Base-by-base conservation (phyloP, 2,888 invertebrate species). In the Amphipyra tragopoginis region DNA sequence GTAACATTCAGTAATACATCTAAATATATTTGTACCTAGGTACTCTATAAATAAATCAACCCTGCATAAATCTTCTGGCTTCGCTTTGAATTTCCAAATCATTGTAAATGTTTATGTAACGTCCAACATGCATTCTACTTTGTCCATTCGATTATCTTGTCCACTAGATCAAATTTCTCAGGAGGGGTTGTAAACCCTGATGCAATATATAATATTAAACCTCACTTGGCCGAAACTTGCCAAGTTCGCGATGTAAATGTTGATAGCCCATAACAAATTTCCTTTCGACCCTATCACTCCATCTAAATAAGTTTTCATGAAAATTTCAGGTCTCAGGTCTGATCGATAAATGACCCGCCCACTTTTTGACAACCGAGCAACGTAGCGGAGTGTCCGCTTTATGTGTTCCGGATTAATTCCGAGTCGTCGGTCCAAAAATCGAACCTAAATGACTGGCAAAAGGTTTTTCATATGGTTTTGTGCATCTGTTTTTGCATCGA, bases 141-240 rank as follows among this genome's bases (percentile, higher is more conserved):
- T 13, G 14, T 33, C 52, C 45, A 55, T 54, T 51, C 13, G 44
- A 52, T 62, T 70, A 57, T 34, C 48, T 75, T n/a, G 50, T 51
- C 42, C 40, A 56, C 40, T 21, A 29, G 15, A 55, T 47, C 45
- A 42, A 59, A 69, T 59, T 55, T 63, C 47, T 53, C 40, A 14
- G n/a, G 11, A 51, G 34, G 14, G 29, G 13, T 60, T 21, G n/a
- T 64, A 74, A 53, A 57, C 49, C 14, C 26, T 53, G 33, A 50
- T 47, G 11, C n/a, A 6, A 43, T 45, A 50, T 49, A 54, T 21
- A 21, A 21, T 21, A 58, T 52, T 55, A 49, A 62, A 74, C 11
- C 39, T 42, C 47, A 21, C 42, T 21, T 38, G 10, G 15, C 29
- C 11, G 8, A 29, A 51, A 49, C 45, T 36, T 51, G 21, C 29